Evolutionary conservation across 2,113 vertebrate genomes (phyloP).

Genomic region (Ailurus styani): DNA sequence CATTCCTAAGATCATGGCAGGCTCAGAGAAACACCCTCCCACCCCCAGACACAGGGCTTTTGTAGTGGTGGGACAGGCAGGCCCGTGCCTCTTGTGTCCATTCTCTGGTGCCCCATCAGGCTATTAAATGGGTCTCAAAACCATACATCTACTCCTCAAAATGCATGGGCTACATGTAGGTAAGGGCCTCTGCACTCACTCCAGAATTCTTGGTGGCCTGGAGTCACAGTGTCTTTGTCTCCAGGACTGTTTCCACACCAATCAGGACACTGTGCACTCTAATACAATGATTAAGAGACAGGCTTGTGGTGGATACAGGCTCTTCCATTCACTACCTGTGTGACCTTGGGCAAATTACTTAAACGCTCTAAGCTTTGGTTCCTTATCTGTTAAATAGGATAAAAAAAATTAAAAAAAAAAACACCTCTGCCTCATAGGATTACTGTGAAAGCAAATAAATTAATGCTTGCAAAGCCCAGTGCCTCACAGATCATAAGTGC

Average conservation of each 20-base stretch:
- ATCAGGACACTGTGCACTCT: conserved; percentile 3
- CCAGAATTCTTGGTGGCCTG: background rate
- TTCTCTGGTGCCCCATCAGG: background rate
- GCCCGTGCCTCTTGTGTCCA: background rate
- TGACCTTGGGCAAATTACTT: conserved; percentile 70
- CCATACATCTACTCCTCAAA: background rate
- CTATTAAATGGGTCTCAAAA: background rate
- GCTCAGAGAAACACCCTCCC: background rate
- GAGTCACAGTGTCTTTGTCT: background rate
- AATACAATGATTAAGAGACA: conserved; percentile 36
- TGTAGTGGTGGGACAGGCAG: background rate
- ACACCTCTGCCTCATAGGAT: conserved; percentile 40
- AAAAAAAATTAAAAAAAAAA: background rate
- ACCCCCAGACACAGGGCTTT: background rate
- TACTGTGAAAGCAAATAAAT: conserved; percentile 67
- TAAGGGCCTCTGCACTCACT: background rate
- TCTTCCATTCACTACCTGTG: conserved; percentile 52
- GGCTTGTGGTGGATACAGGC: background rate
- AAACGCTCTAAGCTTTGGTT: conserved; percentile 52
- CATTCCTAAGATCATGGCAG: background rate
- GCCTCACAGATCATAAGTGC: conserved; percentile 62
- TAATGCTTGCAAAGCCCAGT: conserved; percentile 54
- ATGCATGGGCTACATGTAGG: background rate
- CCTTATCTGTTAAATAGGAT: conserved; percentile 70
- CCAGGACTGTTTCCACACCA: background rate